phyloP scores from a whole-genome alignment of 2,888 invertebrate species.

The Pristionchus fissidentatus region DNA sequence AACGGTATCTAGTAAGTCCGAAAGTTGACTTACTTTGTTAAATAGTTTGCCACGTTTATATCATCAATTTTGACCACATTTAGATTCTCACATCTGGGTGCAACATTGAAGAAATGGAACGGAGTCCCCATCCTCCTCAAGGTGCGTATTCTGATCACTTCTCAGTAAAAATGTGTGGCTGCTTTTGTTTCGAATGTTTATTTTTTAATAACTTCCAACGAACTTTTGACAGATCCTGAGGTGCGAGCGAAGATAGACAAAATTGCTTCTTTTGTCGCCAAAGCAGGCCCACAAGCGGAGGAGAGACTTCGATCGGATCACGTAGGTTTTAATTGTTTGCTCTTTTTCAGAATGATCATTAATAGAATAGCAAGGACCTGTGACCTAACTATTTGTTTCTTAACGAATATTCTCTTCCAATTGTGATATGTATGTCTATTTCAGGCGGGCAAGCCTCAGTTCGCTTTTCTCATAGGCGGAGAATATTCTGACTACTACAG shows the following conservation, averaged over 20 bases:
- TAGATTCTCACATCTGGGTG: not conserved
- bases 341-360: too few species aligned
- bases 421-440: not conserved
- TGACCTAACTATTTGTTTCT: too few species aligned
- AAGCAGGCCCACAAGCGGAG: conserved; percentile 99
- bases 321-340: too few species aligned
- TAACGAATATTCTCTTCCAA: not conserved
- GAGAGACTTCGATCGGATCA: conserved; percentile 79
- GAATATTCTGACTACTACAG: conserved; percentile 92
- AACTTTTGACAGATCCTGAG: conserved; percentile 84
- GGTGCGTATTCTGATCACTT: conserved; percentile 43
- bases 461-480: conserved; percentile 95
- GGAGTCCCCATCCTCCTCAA: conserved; percentile 49
- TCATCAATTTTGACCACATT: too few species aligned
- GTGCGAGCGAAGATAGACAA: conserved; percentile 97
- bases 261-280: conserved; percentile 96
- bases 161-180: not conserved
- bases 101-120: too few species aligned
- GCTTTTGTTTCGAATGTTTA: not conserved
- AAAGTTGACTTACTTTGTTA: not conserved
- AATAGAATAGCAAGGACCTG: too few species aligned
- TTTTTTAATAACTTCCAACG: not conserved
- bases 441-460: conserved; percentile 96
- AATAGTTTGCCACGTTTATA: not conserved
- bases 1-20: not conserved